A percentile compares a stretch with the other conserved stretches of the same genome.
These are phyloP conservation scores for Wasmannia auropunctata DNA, from an alignment of 1,140 invertebrate genomes.

Conservation along the genomic window DNA sequence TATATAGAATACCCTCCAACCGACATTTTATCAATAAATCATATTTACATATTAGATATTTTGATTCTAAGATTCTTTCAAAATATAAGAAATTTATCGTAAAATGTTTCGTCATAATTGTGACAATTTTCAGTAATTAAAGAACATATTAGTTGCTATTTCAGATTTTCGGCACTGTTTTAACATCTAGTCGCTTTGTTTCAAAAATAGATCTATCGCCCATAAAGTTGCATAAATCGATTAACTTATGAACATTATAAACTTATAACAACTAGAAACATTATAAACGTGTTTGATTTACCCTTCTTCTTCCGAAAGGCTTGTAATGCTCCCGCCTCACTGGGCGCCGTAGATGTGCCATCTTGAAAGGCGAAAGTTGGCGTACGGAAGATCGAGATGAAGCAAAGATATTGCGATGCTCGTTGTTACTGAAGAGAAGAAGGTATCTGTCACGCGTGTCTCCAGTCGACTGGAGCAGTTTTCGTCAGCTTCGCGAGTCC, in stretches of 20 bases:
- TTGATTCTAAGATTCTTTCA: neutral
- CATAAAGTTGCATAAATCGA: neutral
- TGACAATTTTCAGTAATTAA: slow-evolving; percentile 58
- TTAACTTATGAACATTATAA: too few relatives aligned
- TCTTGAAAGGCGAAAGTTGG: slow-evolving; percentile 51
- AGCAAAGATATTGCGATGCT: slow-evolving; percentile 1
- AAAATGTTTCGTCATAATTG: slow-evolving; percentile 29
- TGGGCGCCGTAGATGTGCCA: slow-evolving; percentile 82
- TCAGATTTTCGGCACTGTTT: slow-evolving; percentile 54
- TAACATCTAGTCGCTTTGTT: slow-evolving; percentile 49
- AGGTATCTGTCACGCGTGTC: slow-evolving; percentile 5
- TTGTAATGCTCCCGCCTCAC: slow-evolving; percentile 82
- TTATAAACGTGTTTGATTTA: slow-evolving; percentile 67
- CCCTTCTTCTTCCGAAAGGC: slow-evolving; percentile 83
- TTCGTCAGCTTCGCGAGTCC: slow-evolving; percentile 80
- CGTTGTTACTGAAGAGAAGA: slow-evolving; percentile 13
- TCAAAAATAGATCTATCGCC: slow-evolving; percentile 53
- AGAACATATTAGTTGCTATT: slow-evolving; percentile 69
- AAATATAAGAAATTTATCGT: slow-evolving; percentile 16
- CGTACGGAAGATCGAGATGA: neutral
- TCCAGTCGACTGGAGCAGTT: slow-evolving; percentile 62
- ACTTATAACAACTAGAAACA: neutral
- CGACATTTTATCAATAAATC: neutral
- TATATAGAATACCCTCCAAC: neutral
- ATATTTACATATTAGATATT: neutral